Evolutionary conservation across 2,888 invertebrate genomes (phyloP).

Genomic region (Pristionchus fissidentatus): DNA sequence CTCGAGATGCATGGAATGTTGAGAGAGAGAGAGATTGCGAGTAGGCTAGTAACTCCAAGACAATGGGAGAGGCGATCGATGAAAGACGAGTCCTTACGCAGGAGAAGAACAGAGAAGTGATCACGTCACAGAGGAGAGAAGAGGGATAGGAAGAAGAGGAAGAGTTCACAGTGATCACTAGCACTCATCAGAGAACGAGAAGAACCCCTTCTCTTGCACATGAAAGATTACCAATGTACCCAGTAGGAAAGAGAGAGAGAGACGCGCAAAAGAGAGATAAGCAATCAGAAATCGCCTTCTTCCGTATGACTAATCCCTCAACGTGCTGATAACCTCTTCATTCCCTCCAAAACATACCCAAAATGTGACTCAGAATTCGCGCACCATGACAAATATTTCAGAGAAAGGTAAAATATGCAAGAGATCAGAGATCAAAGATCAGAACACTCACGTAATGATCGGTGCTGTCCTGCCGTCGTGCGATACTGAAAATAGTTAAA

Average conservation of each 20-base stretch:
- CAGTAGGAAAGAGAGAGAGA: too few relatives aligned
- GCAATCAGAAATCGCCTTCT: too few relatives aligned
- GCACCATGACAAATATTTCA: background rate
- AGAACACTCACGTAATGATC: slow-evolving; percentile 31
- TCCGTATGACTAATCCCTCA: background rate
- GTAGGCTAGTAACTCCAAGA: too few relatives aligned
- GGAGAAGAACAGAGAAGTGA: background rate
- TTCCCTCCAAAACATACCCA: too few relatives aligned
- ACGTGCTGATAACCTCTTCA: background rate
- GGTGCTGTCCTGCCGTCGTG: slow-evolving; percentile 13
- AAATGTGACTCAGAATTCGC: too few relatives aligned
- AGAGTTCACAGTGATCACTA: background rate
- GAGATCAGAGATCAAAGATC: slow-evolving; percentile 1
- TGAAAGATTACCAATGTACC: too few relatives aligned
- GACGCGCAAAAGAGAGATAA: too few relatives aligned
- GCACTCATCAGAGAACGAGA: background rate
- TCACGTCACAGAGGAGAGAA: background rate
- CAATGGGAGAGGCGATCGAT: background rate
- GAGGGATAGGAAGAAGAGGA: background rate
- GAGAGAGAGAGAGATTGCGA: background rate
- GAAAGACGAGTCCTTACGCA: too few relatives aligned
- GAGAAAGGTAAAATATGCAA: background rate
- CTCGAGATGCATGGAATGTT: background rate
- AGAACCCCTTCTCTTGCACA: too few relatives aligned
- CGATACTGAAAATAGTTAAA: slow-evolving; percentile 6